A percentile compares a stretch with the other conserved stretches of the same genome.
Evolutionary conservation across 2,113 vertebrate species (phyloP).

Genomic region (Physeter macrocephalus): DNA sequence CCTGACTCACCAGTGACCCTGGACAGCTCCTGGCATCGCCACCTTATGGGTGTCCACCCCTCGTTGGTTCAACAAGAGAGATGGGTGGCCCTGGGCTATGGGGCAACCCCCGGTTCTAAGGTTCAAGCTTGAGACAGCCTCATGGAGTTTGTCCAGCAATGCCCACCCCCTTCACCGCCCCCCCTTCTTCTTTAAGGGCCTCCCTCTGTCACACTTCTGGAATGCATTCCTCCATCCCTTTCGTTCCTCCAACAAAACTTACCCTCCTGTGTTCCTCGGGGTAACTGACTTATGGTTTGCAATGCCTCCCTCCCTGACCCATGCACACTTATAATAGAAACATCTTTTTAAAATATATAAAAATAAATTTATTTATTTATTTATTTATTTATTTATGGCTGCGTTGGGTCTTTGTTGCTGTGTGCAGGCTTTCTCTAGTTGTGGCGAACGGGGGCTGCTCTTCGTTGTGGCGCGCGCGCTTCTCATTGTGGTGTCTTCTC

Average conservation of each 20-base stretch:
- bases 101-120: background rate
- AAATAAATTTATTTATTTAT: too few relatives aligned
- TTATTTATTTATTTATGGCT: too few relatives aligned
- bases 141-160: background rate
- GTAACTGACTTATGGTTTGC: background rate
- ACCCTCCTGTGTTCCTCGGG: background rate
- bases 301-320: background rate
- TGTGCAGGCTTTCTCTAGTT: too few relatives aligned
- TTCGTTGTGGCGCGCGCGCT: accelerated
- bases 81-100: background rate
- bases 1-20: background rate
- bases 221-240: background rate
- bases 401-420: too few relatives aligned
- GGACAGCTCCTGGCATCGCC: background rate
- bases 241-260: background rate
- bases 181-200: background rate
- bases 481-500: too few relatives aligned
- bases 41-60: background rate
- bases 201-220: background rate
- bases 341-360: too few relatives aligned
- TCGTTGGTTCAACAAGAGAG: background rate
- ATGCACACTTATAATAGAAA: background rate
- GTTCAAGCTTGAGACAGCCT: background rate
- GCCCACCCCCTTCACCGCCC: too few relatives aligned
- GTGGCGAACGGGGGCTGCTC: too few relatives aligned